Conservation (phyloP, 2,797 vertebrate species). For the Phoebastria nigripes region DNA sequence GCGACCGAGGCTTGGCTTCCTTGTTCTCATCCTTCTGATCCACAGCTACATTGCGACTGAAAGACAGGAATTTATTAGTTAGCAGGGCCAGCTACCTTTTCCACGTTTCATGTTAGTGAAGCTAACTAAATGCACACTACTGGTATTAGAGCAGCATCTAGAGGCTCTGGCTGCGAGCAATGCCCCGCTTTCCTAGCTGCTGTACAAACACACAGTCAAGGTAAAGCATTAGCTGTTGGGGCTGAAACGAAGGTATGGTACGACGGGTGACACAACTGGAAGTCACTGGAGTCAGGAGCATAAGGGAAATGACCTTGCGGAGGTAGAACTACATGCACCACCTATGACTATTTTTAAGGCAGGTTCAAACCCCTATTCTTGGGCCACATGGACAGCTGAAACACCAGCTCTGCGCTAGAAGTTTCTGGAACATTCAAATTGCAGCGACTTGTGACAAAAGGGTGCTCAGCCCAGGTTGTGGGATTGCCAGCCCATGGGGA, state of each 20-base stretch:
- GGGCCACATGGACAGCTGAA: not conserved
- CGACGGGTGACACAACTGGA: not conserved
- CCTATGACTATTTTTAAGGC: not conserved
- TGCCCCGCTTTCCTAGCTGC: not conserved
- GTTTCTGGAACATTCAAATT: conserved; percentile 37
- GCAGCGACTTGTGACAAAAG: not conserved
- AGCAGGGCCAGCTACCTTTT: not conserved
- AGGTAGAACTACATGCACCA: not conserved
- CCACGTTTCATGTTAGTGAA: not conserved
- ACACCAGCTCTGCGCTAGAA: not conserved
- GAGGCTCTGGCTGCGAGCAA: not conserved
- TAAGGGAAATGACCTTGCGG: not conserved
- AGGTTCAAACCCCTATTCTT: not conserved
- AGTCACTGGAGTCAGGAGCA: not conserved
- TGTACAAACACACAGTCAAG: not conserved
- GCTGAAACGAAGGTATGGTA: not conserved
- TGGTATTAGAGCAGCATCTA: not conserved
- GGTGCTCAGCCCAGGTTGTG: not conserved
- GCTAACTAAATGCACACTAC: not conserved
- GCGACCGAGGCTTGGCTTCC: conserved; percentile 87
- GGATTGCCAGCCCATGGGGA: not conserved
- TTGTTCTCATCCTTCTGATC: conserved; percentile 93
- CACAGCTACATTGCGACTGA: conserved; percentile 91
- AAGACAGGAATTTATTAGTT: conserved; percentile 45
- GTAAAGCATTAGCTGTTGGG: conserved; percentile 1